Evolutionary conservation across 92 coral and sea anemone genomes (phyloP).

Genomic region (Epizoanthus scotinus): DNA sequence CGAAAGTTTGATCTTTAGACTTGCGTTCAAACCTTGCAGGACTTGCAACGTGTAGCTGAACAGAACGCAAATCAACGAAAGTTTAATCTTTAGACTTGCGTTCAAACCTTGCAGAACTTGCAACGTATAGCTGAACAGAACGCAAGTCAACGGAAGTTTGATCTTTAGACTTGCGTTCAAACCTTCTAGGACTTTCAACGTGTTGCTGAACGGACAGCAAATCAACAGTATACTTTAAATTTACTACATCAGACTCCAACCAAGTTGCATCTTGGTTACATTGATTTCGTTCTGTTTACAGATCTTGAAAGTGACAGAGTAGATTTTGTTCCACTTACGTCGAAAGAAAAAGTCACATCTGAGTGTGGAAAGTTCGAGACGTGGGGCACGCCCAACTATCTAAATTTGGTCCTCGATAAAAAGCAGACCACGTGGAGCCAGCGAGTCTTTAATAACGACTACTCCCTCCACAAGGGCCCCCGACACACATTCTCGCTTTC

Average conservation of each 20-base stretch:
- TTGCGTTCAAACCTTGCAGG: too few species aligned
- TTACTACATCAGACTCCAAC: neutral
- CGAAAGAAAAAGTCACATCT: constrained; percentile 30
- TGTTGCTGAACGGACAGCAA: too few species aligned
- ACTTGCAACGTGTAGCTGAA: too few species aligned
- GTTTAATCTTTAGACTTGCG: too few species aligned
- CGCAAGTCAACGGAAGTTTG: too few species aligned
- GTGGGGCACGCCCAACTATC: constrained; percentile 63
- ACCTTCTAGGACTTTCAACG: too few species aligned
- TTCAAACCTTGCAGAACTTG: too few species aligned
- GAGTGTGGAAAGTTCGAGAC: constrained; percentile 57
- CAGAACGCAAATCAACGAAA: too few species aligned
- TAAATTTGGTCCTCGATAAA: constrained; percentile 56
- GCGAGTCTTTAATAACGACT: constrained; percentile 63
- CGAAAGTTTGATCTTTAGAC: too few species aligned
- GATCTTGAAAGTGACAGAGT: constrained; percentile 48
- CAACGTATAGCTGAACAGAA: too few species aligned
- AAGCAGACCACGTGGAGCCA: constrained; percentile 66
- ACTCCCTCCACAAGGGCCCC: constrained; percentile 56
- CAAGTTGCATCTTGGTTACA: neutral
- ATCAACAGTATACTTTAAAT: too few species aligned
- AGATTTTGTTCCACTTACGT: constrained; percentile 51
- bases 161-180: too few species aligned
- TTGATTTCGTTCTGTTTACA: constrained; percentile 19
- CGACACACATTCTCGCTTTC: constrained; percentile 51